These are phyloP conservation scores for Triops longicaudatus DNA, from an alignment of 1,140 invertebrate genomes.

Conservation along the genomic window DNA sequence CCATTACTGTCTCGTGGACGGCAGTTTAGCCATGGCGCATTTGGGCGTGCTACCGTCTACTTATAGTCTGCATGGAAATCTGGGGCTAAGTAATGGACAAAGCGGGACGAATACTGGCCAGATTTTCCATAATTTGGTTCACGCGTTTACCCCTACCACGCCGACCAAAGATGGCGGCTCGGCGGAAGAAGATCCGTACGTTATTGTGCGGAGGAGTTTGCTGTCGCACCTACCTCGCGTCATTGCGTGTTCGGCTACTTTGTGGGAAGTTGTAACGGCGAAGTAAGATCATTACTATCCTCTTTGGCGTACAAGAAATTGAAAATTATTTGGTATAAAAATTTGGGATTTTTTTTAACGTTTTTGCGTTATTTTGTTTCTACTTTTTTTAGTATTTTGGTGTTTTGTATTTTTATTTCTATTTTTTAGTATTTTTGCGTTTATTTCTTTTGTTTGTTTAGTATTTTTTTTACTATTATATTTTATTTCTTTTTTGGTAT, in stretches of 20 bases:
- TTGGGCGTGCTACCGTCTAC: conserved; percentile 45
- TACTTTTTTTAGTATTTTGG: too few species aligned
- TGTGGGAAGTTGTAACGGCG: conserved; percentile 64
- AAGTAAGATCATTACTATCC: too few species aligned
- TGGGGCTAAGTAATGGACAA: conserved; percentile 15
- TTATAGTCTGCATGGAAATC: conserved; percentile 45
- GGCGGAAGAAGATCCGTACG: conserved; percentile 38
- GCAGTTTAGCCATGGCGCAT: conserved; percentile 51
- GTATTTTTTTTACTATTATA: too few species aligned
- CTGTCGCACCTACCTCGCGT: conserved; percentile 72
- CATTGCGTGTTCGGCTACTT: conserved; percentile 62
- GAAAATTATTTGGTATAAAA: too few species aligned
- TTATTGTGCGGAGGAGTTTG: conserved; percentile 60
- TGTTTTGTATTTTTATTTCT: too few species aligned
- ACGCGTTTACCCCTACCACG: conserved; percentile 58
- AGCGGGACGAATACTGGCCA: conserved; percentile 42
- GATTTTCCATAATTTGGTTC: conserved; percentile 71
- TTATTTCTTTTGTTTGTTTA: too few species aligned
- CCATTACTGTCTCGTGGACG: conserved; percentile 77
- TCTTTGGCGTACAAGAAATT: too few species aligned
- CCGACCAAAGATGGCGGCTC: conserved; percentile 39
- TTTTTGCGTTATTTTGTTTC: too few species aligned
- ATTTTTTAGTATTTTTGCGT: too few species aligned
- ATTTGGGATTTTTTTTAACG: too few species aligned
- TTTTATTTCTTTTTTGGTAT: too few species aligned